Conservation (phyloP, 2,888 invertebrate genomes). For the Ormyrus nitidulus region DNA sequence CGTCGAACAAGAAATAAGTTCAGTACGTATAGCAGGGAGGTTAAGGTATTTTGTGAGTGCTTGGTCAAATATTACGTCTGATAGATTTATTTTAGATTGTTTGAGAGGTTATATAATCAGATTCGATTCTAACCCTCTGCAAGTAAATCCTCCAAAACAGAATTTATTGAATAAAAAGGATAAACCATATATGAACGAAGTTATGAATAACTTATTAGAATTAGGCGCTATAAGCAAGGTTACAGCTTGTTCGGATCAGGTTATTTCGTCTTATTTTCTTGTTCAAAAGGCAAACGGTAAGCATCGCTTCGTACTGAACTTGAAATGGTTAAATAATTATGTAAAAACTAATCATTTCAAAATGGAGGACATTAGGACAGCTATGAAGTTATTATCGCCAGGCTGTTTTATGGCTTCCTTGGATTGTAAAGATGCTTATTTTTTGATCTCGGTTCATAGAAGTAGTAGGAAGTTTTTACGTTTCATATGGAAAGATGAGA, state of each 20-base stretch:
- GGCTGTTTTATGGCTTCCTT: slow-evolving; percentile 46
- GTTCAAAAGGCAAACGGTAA: slow-evolving; percentile 34
- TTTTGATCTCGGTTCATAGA: slow-evolving; percentile 44
- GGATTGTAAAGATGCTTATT: slow-evolving; percentile 57
- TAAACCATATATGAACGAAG: neutral
- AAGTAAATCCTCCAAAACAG: neutral
- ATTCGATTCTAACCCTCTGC: neutral
- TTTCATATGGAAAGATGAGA: slow-evolving; percentile 53
- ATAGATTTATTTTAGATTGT: slow-evolving; percentile 2
- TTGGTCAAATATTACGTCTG: slow-evolving; percentile 8
- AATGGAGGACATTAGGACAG: slow-evolving; percentile 51
- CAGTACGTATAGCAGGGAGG: slow-evolving; percentile 9
- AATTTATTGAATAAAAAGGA: slow-evolving; percentile 8
- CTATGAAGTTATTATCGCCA: slow-evolving; percentile 24
- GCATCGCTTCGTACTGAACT: slow-evolving; percentile 43
- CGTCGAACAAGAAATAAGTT: neutral
- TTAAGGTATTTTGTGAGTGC: slow-evolving; percentile 5
- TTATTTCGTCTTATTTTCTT: slow-evolving; percentile 41
- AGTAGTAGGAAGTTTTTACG: slow-evolving; percentile 51
- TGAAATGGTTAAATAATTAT: slow-evolving; percentile 45
- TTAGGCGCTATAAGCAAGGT: slow-evolving; percentile 22
- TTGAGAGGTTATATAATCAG: slow-evolving; percentile 13
- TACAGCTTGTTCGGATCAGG: neutral
- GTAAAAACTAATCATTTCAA: slow-evolving; percentile 33
- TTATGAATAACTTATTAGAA: slow-evolving; percentile 37